A percentile compares a stretch with the other conserved stretches of the same genome.
These are phyloP conservation scores for Microplitis manilae DNA, from an alignment of 2,888 invertebrate genomes.

Conservation along the genomic window DNA sequence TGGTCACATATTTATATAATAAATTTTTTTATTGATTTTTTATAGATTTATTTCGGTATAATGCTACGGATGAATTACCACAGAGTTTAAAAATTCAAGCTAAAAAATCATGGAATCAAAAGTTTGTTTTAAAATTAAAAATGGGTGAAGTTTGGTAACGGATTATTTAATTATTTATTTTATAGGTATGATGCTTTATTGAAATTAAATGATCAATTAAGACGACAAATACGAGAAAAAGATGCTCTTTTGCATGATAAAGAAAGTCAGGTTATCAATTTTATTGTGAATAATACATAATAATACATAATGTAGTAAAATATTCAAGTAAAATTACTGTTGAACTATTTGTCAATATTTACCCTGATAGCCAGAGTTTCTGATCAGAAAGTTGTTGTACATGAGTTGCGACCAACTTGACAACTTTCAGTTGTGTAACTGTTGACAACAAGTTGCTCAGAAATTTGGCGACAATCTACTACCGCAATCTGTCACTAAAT, in stretches of 20 bases:
- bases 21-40: neutral
- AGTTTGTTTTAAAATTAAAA: constrained; percentile 48
- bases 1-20: neutral
- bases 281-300: constrained; percentile 10
- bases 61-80: constrained; percentile 53
- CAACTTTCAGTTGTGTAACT: too few relatives aligned
- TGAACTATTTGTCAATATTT: too few relatives aligned
- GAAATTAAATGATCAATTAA: constrained; percentile 54
- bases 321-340: too few relatives aligned
- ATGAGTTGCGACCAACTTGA: too few relatives aligned
- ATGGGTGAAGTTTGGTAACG: too few relatives aligned
- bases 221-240: constrained; percentile 47
- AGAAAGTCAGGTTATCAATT: constrained; percentile 17
- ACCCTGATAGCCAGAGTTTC: too few relatives aligned
- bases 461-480: too few relatives aligned
- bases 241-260: constrained; percentile 50
- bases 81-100: constrained; percentile 55
- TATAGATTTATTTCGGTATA: constrained; percentile 61
- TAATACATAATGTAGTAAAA: neutral
- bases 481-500: too few relatives aligned
- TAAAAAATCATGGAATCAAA: constrained; percentile 59
- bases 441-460: too few relatives aligned
- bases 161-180: too few relatives aligned
- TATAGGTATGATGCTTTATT: constrained; percentile 59
- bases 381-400: too few relatives aligned